Percentiles rank a stretch among this genome's conserved stretches.
phyloP scores from a whole-genome alignment of 2,797 vertebrate genomes.

The Lycodopsis pacificus region DNA sequence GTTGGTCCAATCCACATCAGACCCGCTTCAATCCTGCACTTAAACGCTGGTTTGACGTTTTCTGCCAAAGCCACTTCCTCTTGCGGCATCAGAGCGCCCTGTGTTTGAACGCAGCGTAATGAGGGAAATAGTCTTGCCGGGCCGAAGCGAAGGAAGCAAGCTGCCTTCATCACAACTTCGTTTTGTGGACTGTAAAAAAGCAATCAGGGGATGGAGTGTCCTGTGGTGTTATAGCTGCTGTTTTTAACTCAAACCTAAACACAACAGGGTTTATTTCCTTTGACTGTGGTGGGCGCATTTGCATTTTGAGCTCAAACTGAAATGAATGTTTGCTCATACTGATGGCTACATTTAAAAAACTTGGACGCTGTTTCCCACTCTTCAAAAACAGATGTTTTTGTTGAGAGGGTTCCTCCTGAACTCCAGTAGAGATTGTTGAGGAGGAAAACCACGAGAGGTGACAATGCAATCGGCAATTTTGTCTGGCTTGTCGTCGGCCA shows the following conservation, averaged over 20 bases:
- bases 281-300: conserved; percentile 19
- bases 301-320: conserved; percentile 29
- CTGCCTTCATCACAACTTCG: conserved; percentile 63
- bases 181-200: conserved; percentile 66
- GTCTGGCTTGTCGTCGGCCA: conserved; percentile 73
- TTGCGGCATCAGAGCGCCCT: conserved; percentile 69
- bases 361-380: conserved; percentile 2
- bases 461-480: conserved; percentile 78
- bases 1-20: conserved; percentile 78
- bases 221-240: conserved; percentile 50
- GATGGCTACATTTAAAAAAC: conserved; percentile 14
- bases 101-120: conserved; percentile 71
- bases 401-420: conserved; percentile 48
- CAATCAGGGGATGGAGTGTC: conserved; percentile 58
- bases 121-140: conserved; percentile 71
- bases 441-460: conserved; percentile 77
- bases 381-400: conserved; percentile 50
- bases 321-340: conserved; percentile 29
- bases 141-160: conserved; percentile 63
- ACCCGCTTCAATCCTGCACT: conserved; percentile 68
- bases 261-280: conserved; percentile 41
- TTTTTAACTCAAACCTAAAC: conserved; percentile 48
- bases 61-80: conserved; percentile 81
- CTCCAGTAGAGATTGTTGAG: conserved; percentile 55
- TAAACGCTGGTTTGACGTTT: conserved; percentile 75